These are phyloP conservation scores for Hycleus cichorii DNA, from an alignment of 1,140 invertebrate species.

Conservation along the genomic window DNA sequence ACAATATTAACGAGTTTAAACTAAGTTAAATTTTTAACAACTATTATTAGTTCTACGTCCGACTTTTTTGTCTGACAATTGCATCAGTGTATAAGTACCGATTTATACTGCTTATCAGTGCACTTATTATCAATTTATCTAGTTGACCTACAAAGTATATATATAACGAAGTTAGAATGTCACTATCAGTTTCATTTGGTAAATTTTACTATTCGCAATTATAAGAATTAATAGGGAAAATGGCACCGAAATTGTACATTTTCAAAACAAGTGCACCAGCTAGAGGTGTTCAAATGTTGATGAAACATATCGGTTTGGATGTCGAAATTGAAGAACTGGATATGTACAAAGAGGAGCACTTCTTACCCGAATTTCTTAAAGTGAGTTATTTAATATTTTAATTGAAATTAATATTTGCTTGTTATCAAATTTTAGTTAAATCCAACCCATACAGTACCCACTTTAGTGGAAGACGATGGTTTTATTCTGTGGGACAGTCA, in stretches of 20 bases:
- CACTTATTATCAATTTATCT: background rate
- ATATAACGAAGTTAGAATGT: background rate
- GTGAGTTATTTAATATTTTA: conserved; percentile 39
- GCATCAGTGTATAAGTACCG: background rate
- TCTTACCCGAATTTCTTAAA: conserved; percentile 60
- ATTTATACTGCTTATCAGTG: background rate
- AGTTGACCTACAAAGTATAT: background rate
- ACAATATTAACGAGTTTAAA: too few relatives aligned
- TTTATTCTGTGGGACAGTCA: conserved; percentile 54
- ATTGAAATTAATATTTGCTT: background rate
- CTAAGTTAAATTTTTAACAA: too few relatives aligned
- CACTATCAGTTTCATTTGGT: background rate
- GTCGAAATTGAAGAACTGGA: conserved; percentile 54
- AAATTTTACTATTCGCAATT: background rate
- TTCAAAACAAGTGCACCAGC: conserved; percentile 47
- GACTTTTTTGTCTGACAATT: too few relatives aligned
- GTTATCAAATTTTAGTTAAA: conserved; percentile 43
- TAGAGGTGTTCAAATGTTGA: conserved; percentile 50
- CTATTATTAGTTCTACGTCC: too few relatives aligned
- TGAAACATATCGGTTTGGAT: conserved; percentile 54
- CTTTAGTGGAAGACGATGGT: conserved; percentile 53
- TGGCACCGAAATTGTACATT: conserved; percentile 38
- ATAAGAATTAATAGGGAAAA: background rate
- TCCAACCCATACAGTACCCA: conserved; percentile 61
- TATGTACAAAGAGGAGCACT: conserved; percentile 54